Evolutionary conservation across 2,888 invertebrate genomes (phyloP), one percentile per base, ranked within the genome.

Genomic region (Stramonita haemastoma): DNA sequence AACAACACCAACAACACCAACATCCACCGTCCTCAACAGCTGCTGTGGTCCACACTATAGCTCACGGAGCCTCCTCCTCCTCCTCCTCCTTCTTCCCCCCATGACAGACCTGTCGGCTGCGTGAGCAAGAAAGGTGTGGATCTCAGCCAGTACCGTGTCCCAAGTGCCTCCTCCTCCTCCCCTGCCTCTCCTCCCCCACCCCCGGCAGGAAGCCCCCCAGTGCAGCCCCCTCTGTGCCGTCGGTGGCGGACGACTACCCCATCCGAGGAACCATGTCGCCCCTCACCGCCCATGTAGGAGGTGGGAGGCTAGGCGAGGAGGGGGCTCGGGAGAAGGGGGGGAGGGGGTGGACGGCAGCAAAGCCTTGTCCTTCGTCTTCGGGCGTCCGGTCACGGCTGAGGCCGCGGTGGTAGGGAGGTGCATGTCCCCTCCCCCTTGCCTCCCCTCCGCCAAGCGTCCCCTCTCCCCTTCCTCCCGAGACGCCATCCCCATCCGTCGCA

Each of bases 221-320:
- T 15, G 26, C n/a, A 6, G 17, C 19, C 15, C 4, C 19, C 36
- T 87, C 81, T 13, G 8, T n/a, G 46, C 34, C n/a, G 15, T 32
- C 57, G 26, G 19, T 34, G 34, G 89, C 86, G 6, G 73, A 87
- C 92, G 93, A 93, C 91, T 94, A 94, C 88, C 93, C 94, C n/a
- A 93, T 94, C 32, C 91, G 94, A 19, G 94, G 94, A 77, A 94
- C 94, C 26, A 93, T 94, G 32, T 93, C 94, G 17, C 94, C 94
- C 0, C 91, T 94, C 77, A 92, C 93, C 57, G 90, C 60, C 87
- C 90, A 91, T 36, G 89, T 90, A 19, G 88, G 90, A 15, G 70
- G 89, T 5, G 60, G 84, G 22, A 15, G 26, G 8, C 85, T 15
- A 17, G 88, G 81, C 29, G 66, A 46, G 17, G 84, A 8, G 36